These are phyloP conservation scores for Python bivittatus DNA, from an alignment of 2,113 vertebrate genomes.

Conservation along the genomic window DNA sequence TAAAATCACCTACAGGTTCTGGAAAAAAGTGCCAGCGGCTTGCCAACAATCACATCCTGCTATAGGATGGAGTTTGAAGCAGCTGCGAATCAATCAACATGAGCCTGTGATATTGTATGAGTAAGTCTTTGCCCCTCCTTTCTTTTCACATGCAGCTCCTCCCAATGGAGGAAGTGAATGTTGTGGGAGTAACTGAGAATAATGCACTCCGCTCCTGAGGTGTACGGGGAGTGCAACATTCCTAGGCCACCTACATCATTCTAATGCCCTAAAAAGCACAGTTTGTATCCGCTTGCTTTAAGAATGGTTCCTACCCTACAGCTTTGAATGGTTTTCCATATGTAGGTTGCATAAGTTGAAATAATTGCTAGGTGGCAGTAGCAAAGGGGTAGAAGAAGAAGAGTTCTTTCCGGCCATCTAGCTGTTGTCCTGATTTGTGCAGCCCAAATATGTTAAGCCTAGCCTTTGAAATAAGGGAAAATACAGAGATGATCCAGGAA, in stretches of 20 bases:
- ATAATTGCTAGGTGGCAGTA: neutral
- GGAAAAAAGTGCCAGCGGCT: neutral
- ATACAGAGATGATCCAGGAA: neutral
- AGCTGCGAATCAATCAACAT: neutral
- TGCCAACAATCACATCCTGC: neutral
- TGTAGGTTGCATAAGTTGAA: neutral
- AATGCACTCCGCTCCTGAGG: neutral
- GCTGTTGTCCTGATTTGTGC: neutral
- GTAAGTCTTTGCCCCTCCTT: neutral
- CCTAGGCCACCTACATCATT: neutral
- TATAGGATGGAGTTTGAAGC: neutral
- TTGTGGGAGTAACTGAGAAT: neutral
- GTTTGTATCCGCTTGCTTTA: neutral
- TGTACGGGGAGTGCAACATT: neutral
- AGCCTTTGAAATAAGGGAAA: neutral
- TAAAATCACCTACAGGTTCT: neutral
- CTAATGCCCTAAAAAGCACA: too few relatives aligned
- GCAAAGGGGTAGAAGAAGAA: neutral
- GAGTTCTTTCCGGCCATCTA: neutral
- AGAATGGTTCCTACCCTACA: neutral
- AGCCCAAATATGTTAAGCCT: neutral
- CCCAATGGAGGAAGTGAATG: neutral
- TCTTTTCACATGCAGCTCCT: neutral
- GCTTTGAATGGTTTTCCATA: neutral
- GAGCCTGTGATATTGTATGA: neutral